A percentile compares a stretch with the other conserved stretches of the same genome.
phyloP scores from a whole-genome alignment of 2,797 vertebrate genomes.

The Loriculus beryllinus region DNA sequence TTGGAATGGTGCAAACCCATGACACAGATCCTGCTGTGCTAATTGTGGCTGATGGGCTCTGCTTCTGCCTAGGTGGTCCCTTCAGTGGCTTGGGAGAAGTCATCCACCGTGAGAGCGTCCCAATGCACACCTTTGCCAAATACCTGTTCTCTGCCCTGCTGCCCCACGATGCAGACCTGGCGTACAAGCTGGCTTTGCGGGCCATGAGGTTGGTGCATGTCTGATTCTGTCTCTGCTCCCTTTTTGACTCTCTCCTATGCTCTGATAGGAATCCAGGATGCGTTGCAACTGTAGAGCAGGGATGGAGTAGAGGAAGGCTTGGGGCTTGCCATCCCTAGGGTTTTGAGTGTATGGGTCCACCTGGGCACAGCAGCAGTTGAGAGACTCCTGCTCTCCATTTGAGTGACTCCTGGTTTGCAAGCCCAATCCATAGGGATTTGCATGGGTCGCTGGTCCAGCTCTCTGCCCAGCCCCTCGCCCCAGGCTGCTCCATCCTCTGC shows the following conservation, averaged over 20 bases:
- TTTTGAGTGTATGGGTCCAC: not conserved
- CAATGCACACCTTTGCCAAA: constrained; percentile 99
- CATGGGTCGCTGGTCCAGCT: not conserved
- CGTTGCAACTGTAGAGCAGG: not conserved
- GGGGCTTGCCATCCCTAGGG: not conserved
- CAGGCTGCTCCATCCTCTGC: not conserved
- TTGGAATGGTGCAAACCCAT: not conserved
- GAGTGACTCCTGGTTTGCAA: not conserved
- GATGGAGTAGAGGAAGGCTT: not conserved
- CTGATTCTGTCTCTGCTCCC: not conserved
- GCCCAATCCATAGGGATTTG: not conserved
- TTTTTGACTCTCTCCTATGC: not conserved
- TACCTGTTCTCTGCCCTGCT: constrained; percentile 95
- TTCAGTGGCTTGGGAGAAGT: constrained; percentile 96
- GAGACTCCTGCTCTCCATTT: not conserved
- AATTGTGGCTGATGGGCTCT: constrained; percentile 44
- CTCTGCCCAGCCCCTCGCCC: not conserved
- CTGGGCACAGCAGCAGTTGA: not conserved
- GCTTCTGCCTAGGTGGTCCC: constrained; percentile 84
- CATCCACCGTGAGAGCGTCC: constrained; percentile 95
- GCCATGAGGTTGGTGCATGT: constrained; percentile 90
- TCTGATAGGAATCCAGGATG: not conserved
- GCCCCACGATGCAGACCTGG: constrained; percentile 93
- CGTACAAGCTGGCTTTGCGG: constrained; percentile 93
- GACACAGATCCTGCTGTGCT: not conserved